phyloP scores from a whole-genome alignment of 2,797 vertebrate genomes.

The Microctenopoma stevenorrisi region DNA sequence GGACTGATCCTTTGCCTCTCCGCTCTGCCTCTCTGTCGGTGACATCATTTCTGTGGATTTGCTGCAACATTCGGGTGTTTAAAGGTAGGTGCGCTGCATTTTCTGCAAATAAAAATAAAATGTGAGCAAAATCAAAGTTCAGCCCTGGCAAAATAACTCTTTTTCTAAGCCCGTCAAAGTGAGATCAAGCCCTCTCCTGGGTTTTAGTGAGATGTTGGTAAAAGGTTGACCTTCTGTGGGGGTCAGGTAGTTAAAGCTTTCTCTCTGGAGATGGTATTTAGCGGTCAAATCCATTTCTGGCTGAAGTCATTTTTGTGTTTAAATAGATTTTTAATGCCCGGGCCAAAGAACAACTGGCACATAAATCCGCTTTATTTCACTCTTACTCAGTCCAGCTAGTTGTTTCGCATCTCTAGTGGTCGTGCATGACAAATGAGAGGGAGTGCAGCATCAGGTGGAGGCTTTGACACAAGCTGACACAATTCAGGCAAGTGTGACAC shows the following conservation, averaged over 20 bases:
- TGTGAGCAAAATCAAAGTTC: slow-evolving; percentile 20
- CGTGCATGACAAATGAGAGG: slow-evolving; percentile 3
- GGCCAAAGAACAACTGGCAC: slow-evolving; percentile 10
- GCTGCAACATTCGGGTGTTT: slow-evolving; percentile 26
- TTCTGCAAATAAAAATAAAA: slow-evolving; percentile 30
- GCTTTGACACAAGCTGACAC: slow-evolving; percentile 14
- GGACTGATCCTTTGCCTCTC: slow-evolving; percentile 65
- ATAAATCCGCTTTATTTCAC: slow-evolving; percentile 10
- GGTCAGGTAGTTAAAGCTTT: slow-evolving; percentile 17
- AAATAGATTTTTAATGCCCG: slow-evolving; percentile 16
- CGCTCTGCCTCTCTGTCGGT: slow-evolving; percentile 38
- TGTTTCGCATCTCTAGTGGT: not conserved
- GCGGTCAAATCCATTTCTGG: slow-evolving; percentile 23
- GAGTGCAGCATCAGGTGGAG: slow-evolving; percentile 22
- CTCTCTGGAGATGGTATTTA: slow-evolving; percentile 40
- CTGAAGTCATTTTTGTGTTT: slow-evolving; percentile 14
- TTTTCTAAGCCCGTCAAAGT: slow-evolving; percentile 23
- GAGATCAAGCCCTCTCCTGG: slow-evolving; percentile 39
- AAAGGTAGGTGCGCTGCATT: slow-evolving; percentile 66
- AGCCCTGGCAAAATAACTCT: slow-evolving; percentile 27
- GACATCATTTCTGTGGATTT: slow-evolving; percentile 52
- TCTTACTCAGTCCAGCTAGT: not conserved
- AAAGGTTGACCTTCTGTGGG: slow-evolving; percentile 31
- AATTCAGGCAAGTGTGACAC: slow-evolving; percentile 3
- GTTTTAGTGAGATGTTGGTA: slow-evolving; percentile 31